Conservation (phyloP, 37 sponge, comb jelly and placozoan species). For the Sycon ciliatum region DNA sequence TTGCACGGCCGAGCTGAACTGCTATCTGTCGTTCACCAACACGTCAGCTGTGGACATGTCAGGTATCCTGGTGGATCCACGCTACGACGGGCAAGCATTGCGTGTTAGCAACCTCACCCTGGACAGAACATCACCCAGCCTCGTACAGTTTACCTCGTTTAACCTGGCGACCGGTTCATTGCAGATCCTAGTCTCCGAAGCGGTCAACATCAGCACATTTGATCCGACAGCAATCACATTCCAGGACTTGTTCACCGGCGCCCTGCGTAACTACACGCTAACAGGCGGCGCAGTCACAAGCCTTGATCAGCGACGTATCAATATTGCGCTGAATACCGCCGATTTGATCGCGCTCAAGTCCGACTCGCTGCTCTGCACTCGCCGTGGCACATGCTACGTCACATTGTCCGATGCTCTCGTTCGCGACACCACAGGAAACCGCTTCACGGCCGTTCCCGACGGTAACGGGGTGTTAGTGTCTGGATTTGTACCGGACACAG, state of each 20-base stretch:
- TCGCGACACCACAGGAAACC: constrained; percentile 51
- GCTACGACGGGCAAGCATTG: constrained; percentile 20
- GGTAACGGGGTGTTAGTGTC: not conserved
- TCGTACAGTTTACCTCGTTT: constrained; percentile 50
- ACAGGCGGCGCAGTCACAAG: constrained; percentile 52
- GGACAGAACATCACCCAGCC: constrained; percentile 53
- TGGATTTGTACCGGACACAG: constrained; percentile 52
- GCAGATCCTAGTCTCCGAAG: constrained; percentile 34
- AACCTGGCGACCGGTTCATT: constrained; percentile 21
- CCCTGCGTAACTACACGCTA: constrained; percentile 31
- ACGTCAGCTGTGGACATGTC: constrained; percentile 38
- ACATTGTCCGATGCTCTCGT: constrained; percentile 44
- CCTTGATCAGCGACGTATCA: too few species aligned
- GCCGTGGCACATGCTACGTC: constrained; percentile 42
- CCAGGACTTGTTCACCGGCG: constrained; percentile 29
- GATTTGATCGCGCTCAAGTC: constrained; percentile 66
- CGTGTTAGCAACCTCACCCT: constrained; percentile 25
- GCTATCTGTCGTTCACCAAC: constrained; percentile 48
- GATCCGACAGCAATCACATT: constrained; percentile 47
- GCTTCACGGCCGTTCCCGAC: constrained; percentile 9
- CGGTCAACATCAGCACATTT: constrained; percentile 45
- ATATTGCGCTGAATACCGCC: constrained; percentile 38
- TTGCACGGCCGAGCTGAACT: constrained; percentile 21
- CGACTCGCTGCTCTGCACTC: constrained; percentile 40
- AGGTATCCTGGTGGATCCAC: constrained; percentile 25